These are phyloP conservation scores for Monomorium pharaonis DNA, from an alignment of 1,140 invertebrate genomes.

Conservation along the genomic window DNA sequence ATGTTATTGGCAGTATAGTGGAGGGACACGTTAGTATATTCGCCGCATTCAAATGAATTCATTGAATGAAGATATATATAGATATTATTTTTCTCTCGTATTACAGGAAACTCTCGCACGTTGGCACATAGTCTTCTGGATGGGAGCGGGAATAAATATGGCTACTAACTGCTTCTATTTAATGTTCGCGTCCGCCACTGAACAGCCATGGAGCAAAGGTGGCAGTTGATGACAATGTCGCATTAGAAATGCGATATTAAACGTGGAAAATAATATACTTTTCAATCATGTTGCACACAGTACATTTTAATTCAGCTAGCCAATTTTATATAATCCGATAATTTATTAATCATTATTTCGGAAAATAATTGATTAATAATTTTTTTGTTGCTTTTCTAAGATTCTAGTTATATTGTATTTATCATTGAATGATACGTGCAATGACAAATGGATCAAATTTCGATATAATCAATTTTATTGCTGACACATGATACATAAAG, in stretches of 20 bases:
- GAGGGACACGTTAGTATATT: slow-evolving; percentile 87
- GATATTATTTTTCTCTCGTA: neutral
- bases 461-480: slow-evolving; percentile 31
- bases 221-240: slow-evolving; percentile 81
- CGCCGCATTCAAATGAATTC: neutral
- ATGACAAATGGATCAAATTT: slow-evolving; percentile 27
- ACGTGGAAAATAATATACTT: slow-evolving; percentile 73
- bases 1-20: slow-evolving; percentile 90
- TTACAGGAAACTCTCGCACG: slow-evolving; percentile 92
- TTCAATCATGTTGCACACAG: slow-evolving; percentile 77
- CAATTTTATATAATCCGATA: slow-evolving; percentile 9
- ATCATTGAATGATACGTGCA: slow-evolving; percentile 11
- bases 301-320: slow-evolving; percentile 74
- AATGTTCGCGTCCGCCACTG: slow-evolving; percentile 92
- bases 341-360: slow-evolving; percentile 6
- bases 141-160: slow-evolving; percentile 92
- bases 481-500: neutral
- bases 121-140: slow-evolving; percentile 95
- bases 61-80: no score
- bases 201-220: slow-evolving; percentile 90
- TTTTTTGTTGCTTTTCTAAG: neutral
- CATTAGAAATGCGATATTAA: slow-evolving; percentile 70
- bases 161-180: slow-evolving; percentile 92
- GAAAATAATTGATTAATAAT: neutral
- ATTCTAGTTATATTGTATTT: slow-evolving; percentile 1